Evolutionary conservation across 2,888 invertebrate species (phyloP).

Genomic region (Metacarcinus magister): DNA sequence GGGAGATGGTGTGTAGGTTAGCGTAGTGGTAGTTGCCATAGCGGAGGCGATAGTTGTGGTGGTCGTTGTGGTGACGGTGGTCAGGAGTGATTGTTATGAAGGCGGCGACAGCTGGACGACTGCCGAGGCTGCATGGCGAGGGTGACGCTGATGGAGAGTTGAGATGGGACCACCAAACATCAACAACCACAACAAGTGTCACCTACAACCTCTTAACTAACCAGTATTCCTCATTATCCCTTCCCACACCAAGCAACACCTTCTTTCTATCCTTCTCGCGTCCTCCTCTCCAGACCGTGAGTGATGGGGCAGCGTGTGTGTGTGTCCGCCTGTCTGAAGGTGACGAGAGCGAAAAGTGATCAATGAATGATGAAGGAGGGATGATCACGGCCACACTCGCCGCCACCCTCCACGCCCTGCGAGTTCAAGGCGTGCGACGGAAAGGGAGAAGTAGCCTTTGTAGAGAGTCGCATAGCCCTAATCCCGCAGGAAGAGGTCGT

Average conservation of each 20-base stretch:
- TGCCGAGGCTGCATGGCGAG: not conserved
- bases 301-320: not conserved
- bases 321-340: constrained; percentile 27
- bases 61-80: constrained; percentile 10
- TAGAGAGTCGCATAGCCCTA: constrained; percentile 22
- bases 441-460: not conserved
- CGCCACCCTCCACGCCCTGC: not conserved
- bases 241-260: not conserved
- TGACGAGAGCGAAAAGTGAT: not conserved
- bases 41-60: constrained; percentile 49
- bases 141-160: not conserved
- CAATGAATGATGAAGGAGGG: constrained; percentile 32
- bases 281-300: not conserved
- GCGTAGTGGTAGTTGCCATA: constrained; percentile 9
- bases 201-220: not conserved
- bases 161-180: not conserved
- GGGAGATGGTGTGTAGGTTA: not conserved
- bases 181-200: not conserved
- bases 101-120: constrained; percentile 14
- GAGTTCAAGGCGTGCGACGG: not conserved
- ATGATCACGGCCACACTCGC: not conserved
- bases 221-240: not conserved
- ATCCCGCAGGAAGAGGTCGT: constrained; percentile 53
- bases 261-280: not conserved
- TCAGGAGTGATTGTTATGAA: not conserved